These are phyloP conservation scores for Intellagama lesueurii DNA, from an alignment of 2,797 vertebrate species.

Conservation along the genomic window DNA sequence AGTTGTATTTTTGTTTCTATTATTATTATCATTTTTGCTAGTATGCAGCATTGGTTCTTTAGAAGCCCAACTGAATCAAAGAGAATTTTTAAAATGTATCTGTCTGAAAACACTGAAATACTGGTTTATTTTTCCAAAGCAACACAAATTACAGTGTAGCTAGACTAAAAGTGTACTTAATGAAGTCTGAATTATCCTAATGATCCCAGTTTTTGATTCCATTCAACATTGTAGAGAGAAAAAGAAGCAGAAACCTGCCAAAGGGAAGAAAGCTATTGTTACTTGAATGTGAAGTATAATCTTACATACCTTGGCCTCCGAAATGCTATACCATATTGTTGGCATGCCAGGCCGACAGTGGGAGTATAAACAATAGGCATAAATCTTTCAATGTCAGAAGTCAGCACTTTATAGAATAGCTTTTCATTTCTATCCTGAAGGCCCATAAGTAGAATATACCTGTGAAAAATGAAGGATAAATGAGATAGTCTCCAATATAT, in stretches of 20 bases:
- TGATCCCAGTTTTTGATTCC: constrained; percentile 57
- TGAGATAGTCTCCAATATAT: constrained; percentile 54
- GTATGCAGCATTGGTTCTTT: background rate
- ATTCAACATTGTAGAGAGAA: constrained; percentile 28
- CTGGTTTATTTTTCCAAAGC: constrained; percentile 28
- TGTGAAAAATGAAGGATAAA: constrained; percentile 72
- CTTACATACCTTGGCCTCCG: constrained; percentile 91
- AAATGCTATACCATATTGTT: constrained; percentile 92
- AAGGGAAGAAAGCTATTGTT: constrained; percentile 52
- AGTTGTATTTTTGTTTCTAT: constrained; percentile 24
- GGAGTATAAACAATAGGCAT: constrained; percentile 99
- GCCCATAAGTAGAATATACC: constrained; percentile 95
- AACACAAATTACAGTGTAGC: constrained; percentile 49
- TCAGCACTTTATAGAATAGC: constrained; percentile 92
- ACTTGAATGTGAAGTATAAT: constrained; percentile 67
- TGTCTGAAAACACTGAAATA: constrained; percentile 49
- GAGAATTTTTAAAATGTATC: constrained; percentile 26
- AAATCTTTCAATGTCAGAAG: constrained; percentile 91
- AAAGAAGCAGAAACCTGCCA: constrained; percentile 51
- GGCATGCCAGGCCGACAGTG: constrained; percentile 94
- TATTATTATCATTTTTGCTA: constrained; percentile 30
- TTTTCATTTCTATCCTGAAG: constrained; percentile 98
- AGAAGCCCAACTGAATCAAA: constrained; percentile 15
- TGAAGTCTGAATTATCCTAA: constrained; percentile 48
- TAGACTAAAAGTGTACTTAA: constrained; percentile 36